Conservation (phyloP, 2,888 invertebrate genomes). For the Nemapogon koenigi region DNA sequence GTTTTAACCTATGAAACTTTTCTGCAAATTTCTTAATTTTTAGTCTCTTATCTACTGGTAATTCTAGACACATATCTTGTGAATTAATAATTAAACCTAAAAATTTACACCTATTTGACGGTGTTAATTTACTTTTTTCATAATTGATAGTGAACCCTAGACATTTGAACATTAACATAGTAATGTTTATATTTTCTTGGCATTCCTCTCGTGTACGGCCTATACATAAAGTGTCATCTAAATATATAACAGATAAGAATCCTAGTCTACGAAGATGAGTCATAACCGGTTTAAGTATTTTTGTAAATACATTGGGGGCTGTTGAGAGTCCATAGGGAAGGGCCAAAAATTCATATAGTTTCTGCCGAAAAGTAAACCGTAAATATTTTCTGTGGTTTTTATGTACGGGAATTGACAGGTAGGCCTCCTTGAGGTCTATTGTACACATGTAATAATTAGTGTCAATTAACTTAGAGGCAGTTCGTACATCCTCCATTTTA, state of each 20-base stretch:
- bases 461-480: background rate
- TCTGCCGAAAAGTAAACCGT: background rate
- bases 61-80: background rate
- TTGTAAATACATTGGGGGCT: background rate
- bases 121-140: background rate
- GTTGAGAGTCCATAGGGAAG: slow-evolving; percentile 1
- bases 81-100: background rate
- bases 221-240: background rate
- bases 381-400: background rate
- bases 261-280: background rate
- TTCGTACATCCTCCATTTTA: background rate
- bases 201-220: background rate
- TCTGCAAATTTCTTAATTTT: background rate
- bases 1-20: background rate
- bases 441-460: background rate
- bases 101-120: background rate
- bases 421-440: background rate
- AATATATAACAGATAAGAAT: background rate
- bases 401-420: background rate
- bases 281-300: slow-evolving; percentile 4
- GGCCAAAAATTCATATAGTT: background rate
- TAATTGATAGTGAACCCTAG: background rate
- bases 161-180: background rate
- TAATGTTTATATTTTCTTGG: background rate
- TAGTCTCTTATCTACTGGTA: background rate